A percentile compares a stretch with the other conserved stretches of the same genome.
These are phyloP conservation scores for Hypomecis atomaria DNA, from an alignment of 2,888 invertebrate species.

Conservation along the genomic window DNA sequence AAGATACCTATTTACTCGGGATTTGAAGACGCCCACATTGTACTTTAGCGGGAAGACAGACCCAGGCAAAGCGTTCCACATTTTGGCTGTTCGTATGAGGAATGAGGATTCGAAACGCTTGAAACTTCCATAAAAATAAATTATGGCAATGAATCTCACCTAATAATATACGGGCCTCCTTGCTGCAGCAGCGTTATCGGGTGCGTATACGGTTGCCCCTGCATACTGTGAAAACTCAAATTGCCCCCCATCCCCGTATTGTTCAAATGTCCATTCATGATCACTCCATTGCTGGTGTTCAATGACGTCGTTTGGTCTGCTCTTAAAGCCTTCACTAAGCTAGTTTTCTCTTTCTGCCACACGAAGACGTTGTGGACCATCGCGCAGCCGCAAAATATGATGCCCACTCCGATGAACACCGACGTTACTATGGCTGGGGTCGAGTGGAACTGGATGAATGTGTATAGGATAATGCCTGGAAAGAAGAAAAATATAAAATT, in stretches of 20 bases:
- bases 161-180: conserved; percentile 85
- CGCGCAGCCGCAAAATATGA: conserved; percentile 95
- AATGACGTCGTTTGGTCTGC: conserved; percentile 60
- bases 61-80: too few species aligned
- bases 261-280: conserved; percentile 75
- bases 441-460: conserved; percentile 96
- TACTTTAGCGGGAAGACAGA: too few species aligned
- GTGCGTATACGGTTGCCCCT: conserved; percentile 70
- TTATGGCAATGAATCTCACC: conserved; percentile 55
- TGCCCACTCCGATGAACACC: conserved; percentile 94
- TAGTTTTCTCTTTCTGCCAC: conserved; percentile 96
- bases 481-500: too few species aligned
- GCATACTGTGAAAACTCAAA: conserved; percentile 74
- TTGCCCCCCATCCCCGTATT: conserved; percentile 70
- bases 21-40: too few species aligned
- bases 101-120: too few species aligned
- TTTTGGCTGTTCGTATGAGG: too few species aligned
- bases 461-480: conserved; percentile 95
- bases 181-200: conserved; percentile 79
- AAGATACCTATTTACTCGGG: too few species aligned
- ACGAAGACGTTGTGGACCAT: conserved; percentile 98
- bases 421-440: conserved; percentile 96
- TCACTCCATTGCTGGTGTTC: conserved; percentile 71
- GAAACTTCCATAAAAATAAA: too few species aligned
- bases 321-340: conserved; percentile 88